Percentiles rank a stretch among this genome's conserved stretches.
These are phyloP conservation scores for Trogon surrucura DNA, from an alignment of 2,113 vertebrate genomes.

Conservation along the genomic window DNA sequence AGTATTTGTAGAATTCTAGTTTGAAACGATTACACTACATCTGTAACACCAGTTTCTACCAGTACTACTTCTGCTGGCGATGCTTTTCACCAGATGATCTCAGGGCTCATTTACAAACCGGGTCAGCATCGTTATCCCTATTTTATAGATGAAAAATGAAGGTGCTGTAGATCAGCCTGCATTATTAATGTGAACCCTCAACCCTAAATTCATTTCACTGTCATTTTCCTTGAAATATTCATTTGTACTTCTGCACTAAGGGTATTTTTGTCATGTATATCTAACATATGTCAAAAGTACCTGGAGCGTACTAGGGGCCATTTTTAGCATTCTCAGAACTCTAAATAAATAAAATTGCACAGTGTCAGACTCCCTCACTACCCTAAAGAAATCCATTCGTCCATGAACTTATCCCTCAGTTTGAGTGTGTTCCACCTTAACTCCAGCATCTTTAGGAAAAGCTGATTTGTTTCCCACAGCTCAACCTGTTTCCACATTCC, in stretches of 20 bases:
- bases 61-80: background rate
- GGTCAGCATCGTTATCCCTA: constrained; percentile 48
- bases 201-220: constrained; percentile 61
- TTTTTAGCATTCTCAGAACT: background rate
- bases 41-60: background rate
- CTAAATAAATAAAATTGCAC: constrained; percentile 4
- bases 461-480: background rate
- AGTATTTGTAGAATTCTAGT: background rate
- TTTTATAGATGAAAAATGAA: constrained; percentile 61
- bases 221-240: constrained; percentile 64
- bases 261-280: constrained; percentile 46
- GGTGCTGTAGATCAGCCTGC: constrained; percentile 38
- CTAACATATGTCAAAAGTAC: constrained; percentile 37
- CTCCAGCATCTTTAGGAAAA: background rate
- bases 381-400: background rate
- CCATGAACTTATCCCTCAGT: background rate
- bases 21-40: background rate
- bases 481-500: background rate
- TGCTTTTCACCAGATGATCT: constrained; percentile 20
- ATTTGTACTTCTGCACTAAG: constrained; percentile 36
- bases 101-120: constrained; percentile 46
- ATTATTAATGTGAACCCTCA: constrained; percentile 66
- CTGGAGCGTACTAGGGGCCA: background rate
- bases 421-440: background rate
- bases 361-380: background rate